These are phyloP conservation scores for Alectura lathami DNA, from an alignment of 2,113 vertebrate species.

Conservation along the genomic window DNA sequence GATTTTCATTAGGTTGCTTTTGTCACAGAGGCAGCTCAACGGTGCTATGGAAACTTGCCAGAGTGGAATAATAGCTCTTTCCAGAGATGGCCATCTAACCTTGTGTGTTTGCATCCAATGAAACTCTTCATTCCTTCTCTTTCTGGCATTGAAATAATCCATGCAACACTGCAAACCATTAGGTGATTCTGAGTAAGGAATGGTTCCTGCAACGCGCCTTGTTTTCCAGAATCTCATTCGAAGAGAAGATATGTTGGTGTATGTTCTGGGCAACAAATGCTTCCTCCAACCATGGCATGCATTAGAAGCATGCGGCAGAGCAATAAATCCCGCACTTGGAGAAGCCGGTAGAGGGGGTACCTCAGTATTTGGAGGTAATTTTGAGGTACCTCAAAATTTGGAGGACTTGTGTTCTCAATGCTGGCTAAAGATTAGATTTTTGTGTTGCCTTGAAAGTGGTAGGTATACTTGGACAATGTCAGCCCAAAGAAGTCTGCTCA, in stretches of 20 bases:
- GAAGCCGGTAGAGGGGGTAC: background rate
- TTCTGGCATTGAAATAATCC: background rate
- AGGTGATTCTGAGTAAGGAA: background rate
- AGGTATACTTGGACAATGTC: background rate
- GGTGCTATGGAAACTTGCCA: background rate
- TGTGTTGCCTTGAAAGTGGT: background rate
- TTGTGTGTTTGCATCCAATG: background rate
- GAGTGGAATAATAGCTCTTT: background rate
- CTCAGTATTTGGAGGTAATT: too few species aligned
- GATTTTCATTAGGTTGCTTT: background rate
- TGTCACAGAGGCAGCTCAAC: background rate
- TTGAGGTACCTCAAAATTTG: background rate
- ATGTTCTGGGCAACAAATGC: background rate
- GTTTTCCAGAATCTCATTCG: background rate
- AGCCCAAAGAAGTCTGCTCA: background rate
- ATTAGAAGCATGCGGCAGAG: background rate
- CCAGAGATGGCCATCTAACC: background rate
- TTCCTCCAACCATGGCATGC: background rate
- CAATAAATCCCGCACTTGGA: constrained; percentile 6
- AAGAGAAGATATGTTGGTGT: background rate
- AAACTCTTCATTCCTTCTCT: background rate
- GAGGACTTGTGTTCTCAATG: background rate
- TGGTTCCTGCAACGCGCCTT: background rate
- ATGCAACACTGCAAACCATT: background rate
- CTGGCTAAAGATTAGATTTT: background rate